These are phyloP conservation scores for Xylota sylvarum DNA, from an alignment of 2,888 invertebrate species.

Conservation along the genomic window DNA sequence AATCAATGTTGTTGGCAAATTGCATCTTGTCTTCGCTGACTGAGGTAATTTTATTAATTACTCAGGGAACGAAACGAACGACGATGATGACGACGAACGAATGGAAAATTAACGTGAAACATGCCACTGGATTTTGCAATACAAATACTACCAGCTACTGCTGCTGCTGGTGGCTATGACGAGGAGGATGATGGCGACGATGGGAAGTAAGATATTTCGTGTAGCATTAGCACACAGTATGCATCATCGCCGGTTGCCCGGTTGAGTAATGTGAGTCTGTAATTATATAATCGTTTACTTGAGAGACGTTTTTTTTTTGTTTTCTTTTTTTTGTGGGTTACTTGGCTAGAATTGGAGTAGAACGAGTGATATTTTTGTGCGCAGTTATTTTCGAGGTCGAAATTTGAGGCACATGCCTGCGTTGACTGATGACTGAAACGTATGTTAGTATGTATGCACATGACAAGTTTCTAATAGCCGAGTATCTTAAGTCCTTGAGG, in stretches of 20 bases:
- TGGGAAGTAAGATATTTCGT: constrained; percentile 49
- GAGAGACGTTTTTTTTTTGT: constrained; percentile 10
- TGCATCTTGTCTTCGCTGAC: constrained; percentile 71
- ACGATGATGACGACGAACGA: constrained; percentile 47
- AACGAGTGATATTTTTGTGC: background rate
- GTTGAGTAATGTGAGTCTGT: constrained; percentile 59
- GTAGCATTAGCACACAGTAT: constrained; percentile 29
- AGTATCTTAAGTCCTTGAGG: too few relatives aligned
- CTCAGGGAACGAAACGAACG: constrained; percentile 56
- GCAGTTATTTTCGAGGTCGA: background rate
- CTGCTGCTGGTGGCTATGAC: background rate
- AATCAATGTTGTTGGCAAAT: constrained; percentile 75
- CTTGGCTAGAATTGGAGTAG: constrained; percentile 28
- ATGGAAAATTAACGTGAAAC: constrained; percentile 70
- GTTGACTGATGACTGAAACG: too few relatives aligned
- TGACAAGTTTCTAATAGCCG: too few relatives aligned
- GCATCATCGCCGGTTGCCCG: constrained; percentile 40
- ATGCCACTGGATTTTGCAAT: constrained; percentile 76
- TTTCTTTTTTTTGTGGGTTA: constrained; percentile 43
- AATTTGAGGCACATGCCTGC: background rate
- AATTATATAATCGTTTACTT: constrained; percentile 63
- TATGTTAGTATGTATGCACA: too few relatives aligned
- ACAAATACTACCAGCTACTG: constrained; percentile 40
- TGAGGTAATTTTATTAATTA: constrained; percentile 76
- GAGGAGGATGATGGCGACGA: constrained; percentile 10